phyloP scores from a whole-genome alignment of 2,888 invertebrate species.

The Aspidapion aeneum region DNA sequence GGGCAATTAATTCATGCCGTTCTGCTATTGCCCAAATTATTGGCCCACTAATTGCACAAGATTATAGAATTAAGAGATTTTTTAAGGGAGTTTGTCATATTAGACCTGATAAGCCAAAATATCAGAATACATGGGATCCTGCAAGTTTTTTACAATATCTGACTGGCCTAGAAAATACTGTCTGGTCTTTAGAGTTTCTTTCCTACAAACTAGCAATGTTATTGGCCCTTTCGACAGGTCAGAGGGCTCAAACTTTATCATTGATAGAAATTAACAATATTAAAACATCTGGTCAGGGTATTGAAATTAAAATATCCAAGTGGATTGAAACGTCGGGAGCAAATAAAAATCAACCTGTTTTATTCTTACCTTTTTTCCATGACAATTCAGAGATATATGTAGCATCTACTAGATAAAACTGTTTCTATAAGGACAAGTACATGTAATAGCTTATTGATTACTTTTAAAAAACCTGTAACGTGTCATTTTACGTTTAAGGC shows the following conservation, averaged over 20 bases:
- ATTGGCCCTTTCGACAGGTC: constrained; percentile 16
- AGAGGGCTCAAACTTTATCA: constrained; percentile 19
- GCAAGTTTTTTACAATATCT: constrained; percentile 16
- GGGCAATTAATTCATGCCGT: constrained; percentile 21
- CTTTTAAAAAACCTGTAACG: neutral
- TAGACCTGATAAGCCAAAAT: constrained; percentile 19
- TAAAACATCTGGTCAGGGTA: neutral
- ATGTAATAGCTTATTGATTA: neutral
- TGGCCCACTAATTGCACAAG: constrained; percentile 16
- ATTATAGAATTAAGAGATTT: constrained; percentile 20
- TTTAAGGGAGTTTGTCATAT: constrained; percentile 24
- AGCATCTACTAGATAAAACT: neutral
- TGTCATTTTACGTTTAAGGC: too few relatives aligned
- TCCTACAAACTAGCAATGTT: constrained; percentile 15
- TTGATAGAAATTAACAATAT: constrained; percentile 16
- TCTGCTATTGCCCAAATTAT: constrained; percentile 20
- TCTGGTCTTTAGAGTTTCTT: constrained; percentile 11
- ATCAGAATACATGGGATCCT: constrained; percentile 22
- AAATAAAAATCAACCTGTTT: constrained; percentile 15
- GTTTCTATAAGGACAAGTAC: neutral
- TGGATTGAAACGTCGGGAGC: constrained; percentile 15
- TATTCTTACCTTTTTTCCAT: constrained; percentile 13
- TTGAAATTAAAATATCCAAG: constrained; percentile 17
- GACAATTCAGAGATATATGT: neutral
- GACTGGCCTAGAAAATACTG: neutral